Evolutionary conservation across 1,140 invertebrate species (phyloP).

Genomic region (Drosophila nannoptera): DNA sequence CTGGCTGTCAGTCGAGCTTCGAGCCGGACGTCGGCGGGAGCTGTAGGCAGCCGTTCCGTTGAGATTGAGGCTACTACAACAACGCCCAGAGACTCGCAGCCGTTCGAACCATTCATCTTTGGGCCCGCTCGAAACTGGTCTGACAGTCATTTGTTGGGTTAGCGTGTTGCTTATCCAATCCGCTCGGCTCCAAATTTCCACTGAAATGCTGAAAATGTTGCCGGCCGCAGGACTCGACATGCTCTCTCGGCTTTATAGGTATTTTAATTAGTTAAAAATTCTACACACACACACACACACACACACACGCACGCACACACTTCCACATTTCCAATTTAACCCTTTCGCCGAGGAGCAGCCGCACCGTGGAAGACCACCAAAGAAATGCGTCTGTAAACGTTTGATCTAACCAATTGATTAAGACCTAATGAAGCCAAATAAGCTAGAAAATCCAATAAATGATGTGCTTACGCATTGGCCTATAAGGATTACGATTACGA

Average conservation of each 20-base stretch:
- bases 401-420: slow-evolving; percentile 57
- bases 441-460: slow-evolving; percentile 65
- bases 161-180: slow-evolving; percentile 72
- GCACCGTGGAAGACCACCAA: slow-evolving; percentile 47
- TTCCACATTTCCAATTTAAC: too few species aligned
- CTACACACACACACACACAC: slow-evolving; percentile 20
- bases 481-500: slow-evolving; percentile 53
- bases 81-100: slow-evolving; percentile 20
- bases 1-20: slow-evolving; percentile 60
- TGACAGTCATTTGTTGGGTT: slow-evolving; percentile 53
- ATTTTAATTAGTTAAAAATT: slow-evolving; percentile 74
- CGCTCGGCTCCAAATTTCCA: slow-evolving; percentile 63
- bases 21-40: slow-evolving; percentile 36
- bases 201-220: slow-evolving; percentile 63
- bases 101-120: slow-evolving; percentile 70
- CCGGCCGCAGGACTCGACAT: slow-evolving; percentile 63
- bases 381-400: slow-evolving; percentile 45
- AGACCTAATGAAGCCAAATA: slow-evolving; percentile 72
- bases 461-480: slow-evolving; percentile 58
- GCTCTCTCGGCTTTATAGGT: slow-evolving; percentile 57
- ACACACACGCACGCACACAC: too few species aligned
- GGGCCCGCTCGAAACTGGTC: slow-evolving; percentile 56
- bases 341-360: not conserved
- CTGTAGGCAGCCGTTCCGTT: slow-evolving; percentile 16
- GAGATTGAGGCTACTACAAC: slow-evolving; percentile 21